Evolutionary conservation across 2,888 invertebrate genomes (phyloP).

Genomic region (Gerris lacustris): DNA sequence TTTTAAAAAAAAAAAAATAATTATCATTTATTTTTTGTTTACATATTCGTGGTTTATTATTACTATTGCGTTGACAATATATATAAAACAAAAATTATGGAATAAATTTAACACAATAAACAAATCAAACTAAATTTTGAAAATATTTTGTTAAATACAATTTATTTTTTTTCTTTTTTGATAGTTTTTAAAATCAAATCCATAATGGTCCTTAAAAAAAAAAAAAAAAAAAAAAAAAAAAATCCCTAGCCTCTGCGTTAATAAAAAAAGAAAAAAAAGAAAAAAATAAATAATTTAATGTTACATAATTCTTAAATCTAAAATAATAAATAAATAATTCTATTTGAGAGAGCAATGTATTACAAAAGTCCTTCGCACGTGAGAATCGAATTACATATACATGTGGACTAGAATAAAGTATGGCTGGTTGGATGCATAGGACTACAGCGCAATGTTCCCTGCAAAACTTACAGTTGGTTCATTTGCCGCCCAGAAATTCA

Average conservation of each 20-base stretch:
- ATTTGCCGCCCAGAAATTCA: conserved; percentile 59
- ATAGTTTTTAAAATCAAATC: too few relatives aligned
- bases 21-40: too few relatives aligned
- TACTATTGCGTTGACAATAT: neutral
- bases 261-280: neutral
- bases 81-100: too few relatives aligned
- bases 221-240: neutral
- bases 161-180: too few relatives aligned
- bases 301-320: conserved; percentile 3
- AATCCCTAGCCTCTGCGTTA: neutral
- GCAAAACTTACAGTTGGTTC: conserved; percentile 11
- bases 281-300: neutral
- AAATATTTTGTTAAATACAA: too few relatives aligned
- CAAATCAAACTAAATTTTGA: too few relatives aligned
- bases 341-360: conserved; percentile 1
- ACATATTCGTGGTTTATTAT: too few relatives aligned
- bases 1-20: neutral
- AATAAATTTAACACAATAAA: too few relatives aligned
- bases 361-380: conserved; percentile 7
- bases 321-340: conserved; percentile 19
- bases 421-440: conserved; percentile 25
- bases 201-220: neutral
- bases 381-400: conserved; percentile 7
- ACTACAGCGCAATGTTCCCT: conserved; percentile 15
- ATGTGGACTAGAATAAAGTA: conserved; percentile 24